Percentiles rank a stretch among this genome's conserved stretches.
Conservation (phyloP, 92 coral and sea anemone species). For the Plumapathes pennacea region DNA sequence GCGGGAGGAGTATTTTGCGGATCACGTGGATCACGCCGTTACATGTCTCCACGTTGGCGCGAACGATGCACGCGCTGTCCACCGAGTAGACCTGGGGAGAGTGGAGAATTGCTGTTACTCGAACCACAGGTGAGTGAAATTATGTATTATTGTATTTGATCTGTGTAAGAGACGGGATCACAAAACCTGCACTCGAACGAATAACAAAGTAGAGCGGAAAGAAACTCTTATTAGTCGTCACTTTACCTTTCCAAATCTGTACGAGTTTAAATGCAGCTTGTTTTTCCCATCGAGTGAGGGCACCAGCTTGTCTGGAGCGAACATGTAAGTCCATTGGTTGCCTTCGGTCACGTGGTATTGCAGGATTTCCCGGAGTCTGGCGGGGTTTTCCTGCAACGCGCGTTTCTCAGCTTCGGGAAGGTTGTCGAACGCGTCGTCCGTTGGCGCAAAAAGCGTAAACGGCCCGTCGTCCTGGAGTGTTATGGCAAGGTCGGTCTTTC, state of each 20-base stretch:
- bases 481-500: constrained; percentile 42
- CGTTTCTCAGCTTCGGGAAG: constrained; percentile 53
- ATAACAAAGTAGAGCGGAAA: too few relatives aligned
- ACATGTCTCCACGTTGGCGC: constrained; percentile 67
- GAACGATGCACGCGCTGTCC: constrained; percentile 61
- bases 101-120: too few relatives aligned
- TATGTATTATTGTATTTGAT: too few relatives aligned
- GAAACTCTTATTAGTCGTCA: background rate
- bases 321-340: constrained; percentile 62
- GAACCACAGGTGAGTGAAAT: too few relatives aligned
- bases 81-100: constrained; percentile 68
- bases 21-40: constrained; percentile 81
- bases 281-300: constrained; percentile 28
- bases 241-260: constrained; percentile 76
- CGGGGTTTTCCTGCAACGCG: constrained; percentile 36
- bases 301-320: constrained; percentile 70
- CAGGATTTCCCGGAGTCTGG: constrained; percentile 50
- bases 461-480: constrained; percentile 36
- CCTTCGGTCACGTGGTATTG: constrained; percentile 68
- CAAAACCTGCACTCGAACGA: too few relatives aligned
- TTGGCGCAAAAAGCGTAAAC: constrained; percentile 81
- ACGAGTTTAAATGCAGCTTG: constrained; percentile 69
- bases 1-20: constrained; percentile 55
- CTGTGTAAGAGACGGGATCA: too few relatives aligned
- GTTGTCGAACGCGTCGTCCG: constrained; percentile 76